These are phyloP conservation scores for Papilio demoleus DNA, from an alignment of 2,888 invertebrate genomes.

Conservation along the genomic window DNA sequence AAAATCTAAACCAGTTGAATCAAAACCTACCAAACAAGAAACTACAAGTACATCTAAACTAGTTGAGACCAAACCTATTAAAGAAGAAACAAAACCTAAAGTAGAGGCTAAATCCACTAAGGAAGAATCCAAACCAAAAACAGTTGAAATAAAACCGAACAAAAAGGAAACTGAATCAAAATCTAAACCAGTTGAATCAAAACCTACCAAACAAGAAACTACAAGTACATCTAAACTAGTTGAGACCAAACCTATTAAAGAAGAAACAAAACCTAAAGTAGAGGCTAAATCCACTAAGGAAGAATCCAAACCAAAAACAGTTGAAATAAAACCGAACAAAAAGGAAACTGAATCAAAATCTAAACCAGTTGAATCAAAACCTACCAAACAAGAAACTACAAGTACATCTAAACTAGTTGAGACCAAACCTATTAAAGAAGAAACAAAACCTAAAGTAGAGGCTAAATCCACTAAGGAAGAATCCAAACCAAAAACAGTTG, in stretches of 20 bases:
- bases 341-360: slow-evolving; percentile 44
- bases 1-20: slow-evolving; percentile 45
- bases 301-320: slow-evolving; percentile 39
- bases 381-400: slow-evolving; percentile 39
- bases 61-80: slow-evolving; percentile 44
- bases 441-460: slow-evolving; percentile 45
- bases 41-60: slow-evolving; percentile 44
- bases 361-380: slow-evolving; percentile 43
- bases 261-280: slow-evolving; percentile 43
- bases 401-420: slow-evolving; percentile 46
- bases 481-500: too few species aligned
- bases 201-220: slow-evolving; percentile 39
- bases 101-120: slow-evolving; percentile 43
- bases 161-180: slow-evolving; percentile 41
- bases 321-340: neutral
- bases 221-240: slow-evolving; percentile 45
- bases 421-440: slow-evolving; percentile 41
- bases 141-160: neutral
- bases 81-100: slow-evolving; percentile 43
- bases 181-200: slow-evolving; percentile 43
- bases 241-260: slow-evolving; percentile 42
- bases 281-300: slow-evolving; percentile 42
- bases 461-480: too few species aligned
- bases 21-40: slow-evolving; percentile 41
- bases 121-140: slow-evolving; percentile 40